Base-by-base conservation (phyloP, 2,797 vertebrate species). In the Gymnopithys bicolor region DNA sequence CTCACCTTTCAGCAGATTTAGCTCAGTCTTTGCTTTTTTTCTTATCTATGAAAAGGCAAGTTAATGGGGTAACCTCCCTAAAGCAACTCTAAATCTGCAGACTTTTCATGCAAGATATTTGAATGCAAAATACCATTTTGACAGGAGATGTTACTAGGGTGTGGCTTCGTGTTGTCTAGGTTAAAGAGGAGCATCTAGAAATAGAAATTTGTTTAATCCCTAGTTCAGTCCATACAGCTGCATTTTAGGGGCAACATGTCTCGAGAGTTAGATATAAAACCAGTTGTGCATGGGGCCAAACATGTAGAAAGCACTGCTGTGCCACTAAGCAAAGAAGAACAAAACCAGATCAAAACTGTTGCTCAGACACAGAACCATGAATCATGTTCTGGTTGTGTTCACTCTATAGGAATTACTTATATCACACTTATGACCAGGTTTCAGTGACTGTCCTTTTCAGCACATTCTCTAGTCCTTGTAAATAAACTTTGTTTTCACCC, bases 201-300 rank as follows among this genome's bases (percentile, higher is more conserved):
- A 49, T 0, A 84, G 1, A 30, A 53, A 46, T 21, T 13, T 4
- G 4, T 35, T 87, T 78, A 69, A 60, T 64, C 11, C 4, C 9
- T n/a, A 11, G 11, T 70, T 87, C 12, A 52, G 8, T 15, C 8
- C 22, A 51, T 6, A 9, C 8, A 49, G 5, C 0, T 2, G 10
- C 23, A 27, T 62, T 76, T 62, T n/a, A 53, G 11, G 11, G 11
- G 9, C 5, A 53, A 27, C 0, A 0, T 25, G 2, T 24, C 27
- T 63, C 11, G 15, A 48, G 22, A n/a, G 80, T 81, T 59, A 66
- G 9, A 7, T 5, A 32, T 8, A 35, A 43, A 80, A 17, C 12
- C 7, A 32, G 33, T 37, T 90, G 55, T 85, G 1, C 14, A 21
- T 16, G 13, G 22, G 84, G 8, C 2, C 11, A 80, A 80, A 70